These are phyloP conservation scores for Porites australiensis DNA, from an alignment of 64 coral and sea anemone species.

Conservation along the genomic window DNA sequence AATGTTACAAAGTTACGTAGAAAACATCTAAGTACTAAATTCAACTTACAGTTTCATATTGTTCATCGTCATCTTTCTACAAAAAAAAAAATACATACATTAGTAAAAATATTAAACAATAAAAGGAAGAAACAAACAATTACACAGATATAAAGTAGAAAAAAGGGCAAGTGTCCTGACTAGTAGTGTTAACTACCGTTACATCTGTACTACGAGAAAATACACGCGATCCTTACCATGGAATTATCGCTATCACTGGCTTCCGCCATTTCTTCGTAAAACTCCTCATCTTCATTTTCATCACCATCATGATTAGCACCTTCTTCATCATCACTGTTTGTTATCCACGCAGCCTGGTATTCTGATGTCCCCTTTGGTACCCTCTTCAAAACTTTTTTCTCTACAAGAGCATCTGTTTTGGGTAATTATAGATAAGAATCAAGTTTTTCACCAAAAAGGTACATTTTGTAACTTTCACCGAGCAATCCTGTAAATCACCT, in stretches of 20 bases:
- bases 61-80: conserved; percentile 75
- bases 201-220: too few species aligned
- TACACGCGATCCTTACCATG: conserved; percentile 46
- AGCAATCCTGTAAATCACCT: too few species aligned
- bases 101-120: not conserved
- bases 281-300: conserved; percentile 59
- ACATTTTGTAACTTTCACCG: too few species aligned
- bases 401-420: conserved; percentile 27
- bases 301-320: conserved; percentile 36
- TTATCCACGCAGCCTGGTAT: conserved; percentile 93
- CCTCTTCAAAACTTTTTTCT: conserved; percentile 58
- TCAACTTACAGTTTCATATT: conserved; percentile 90
- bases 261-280: conserved; percentile 71
- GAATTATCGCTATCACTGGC: conserved; percentile 74
- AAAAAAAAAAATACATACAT: not conserved
- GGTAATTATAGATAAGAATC: not conserved
- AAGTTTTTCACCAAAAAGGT: too few species aligned
- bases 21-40: too few species aligned
- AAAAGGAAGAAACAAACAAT: not conserved
- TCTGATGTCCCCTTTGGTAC: conserved; percentile 96
- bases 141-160: too few species aligned
- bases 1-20: too few species aligned
- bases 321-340: conserved; percentile 77
- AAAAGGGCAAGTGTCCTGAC: too few species aligned
- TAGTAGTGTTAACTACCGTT: too few species aligned